Conservation (phyloP, 2,113 vertebrate genomes). For the Sardina pilchardus region DNA sequence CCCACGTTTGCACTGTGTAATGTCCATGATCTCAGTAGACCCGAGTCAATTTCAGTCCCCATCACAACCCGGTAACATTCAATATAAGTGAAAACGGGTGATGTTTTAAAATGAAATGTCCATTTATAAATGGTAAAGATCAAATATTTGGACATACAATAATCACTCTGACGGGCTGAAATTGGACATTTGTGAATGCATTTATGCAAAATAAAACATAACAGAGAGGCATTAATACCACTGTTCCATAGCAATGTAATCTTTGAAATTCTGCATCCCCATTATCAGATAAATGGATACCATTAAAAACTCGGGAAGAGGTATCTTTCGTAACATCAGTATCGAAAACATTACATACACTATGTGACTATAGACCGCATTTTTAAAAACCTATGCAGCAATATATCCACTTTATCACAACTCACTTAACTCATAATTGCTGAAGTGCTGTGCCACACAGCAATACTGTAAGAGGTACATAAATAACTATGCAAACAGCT, state of each 20-base stretch:
- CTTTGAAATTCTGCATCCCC: neutral
- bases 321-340: neutral
- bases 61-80: slow-evolving; percentile 62
- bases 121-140: slow-evolving; percentile 50
- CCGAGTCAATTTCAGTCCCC: slow-evolving; percentile 71
- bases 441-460: neutral
- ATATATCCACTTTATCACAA: neutral
- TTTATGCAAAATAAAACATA: slow-evolving; percentile 10
- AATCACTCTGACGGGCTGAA: slow-evolving; percentile 16
- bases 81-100: slow-evolving; percentile 30
- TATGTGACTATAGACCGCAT: neutral
- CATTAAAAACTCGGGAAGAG: neutral
- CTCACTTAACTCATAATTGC: neutral
- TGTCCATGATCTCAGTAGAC: slow-evolving; percentile 68
- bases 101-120: slow-evolving; percentile 40
- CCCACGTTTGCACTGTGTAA: slow-evolving; percentile 77
- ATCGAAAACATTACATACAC: neutral
- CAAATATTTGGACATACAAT: slow-evolving; percentile 46
- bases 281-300: slow-evolving; percentile 6
- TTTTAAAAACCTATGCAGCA: neutral
- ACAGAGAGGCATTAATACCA: neutral
- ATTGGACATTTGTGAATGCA: neutral
- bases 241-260: neutral
- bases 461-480: neutral
- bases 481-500: neutral